These are phyloP conservation scores for Hormiphora californensis DNA, from an alignment of 37 sponge, comb jelly and placozoan species.

Conservation along the genomic window DNA sequence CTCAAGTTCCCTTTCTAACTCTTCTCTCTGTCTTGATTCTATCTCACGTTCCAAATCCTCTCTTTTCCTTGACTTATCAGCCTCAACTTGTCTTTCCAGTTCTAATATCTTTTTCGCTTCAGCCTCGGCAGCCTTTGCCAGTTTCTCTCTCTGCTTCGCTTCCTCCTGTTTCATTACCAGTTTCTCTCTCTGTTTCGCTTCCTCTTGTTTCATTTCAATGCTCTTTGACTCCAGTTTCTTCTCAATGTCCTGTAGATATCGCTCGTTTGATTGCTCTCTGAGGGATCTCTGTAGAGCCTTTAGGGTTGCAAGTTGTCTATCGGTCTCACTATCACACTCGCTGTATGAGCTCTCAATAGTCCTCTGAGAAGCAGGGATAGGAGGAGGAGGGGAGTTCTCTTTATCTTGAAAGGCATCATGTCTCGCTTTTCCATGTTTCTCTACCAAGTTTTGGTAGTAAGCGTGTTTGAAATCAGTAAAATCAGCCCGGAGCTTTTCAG, in stretches of 20 bases:
- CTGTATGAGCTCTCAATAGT: neutral
- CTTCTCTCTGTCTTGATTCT: too few species aligned
- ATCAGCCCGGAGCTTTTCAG: slow-evolving; percentile 18
- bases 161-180: too few species aligned
- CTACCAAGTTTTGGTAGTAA: neutral
- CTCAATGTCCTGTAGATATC: slow-evolving; percentile 1
- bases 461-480: slow-evolving; percentile 49
- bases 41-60: too few species aligned
- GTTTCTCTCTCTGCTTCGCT: too few species aligned
- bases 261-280: slow-evolving; percentile 19
- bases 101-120: neutral
- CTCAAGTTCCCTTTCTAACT: too few species aligned
- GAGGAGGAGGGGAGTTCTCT: too few species aligned
- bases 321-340: slow-evolving; percentile 47
- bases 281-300: slow-evolving; percentile 15
- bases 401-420: too few species aligned
- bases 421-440: neutral
- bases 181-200: too few species aligned
- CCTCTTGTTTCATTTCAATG: too few species aligned
- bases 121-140: neutral
- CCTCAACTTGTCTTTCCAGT: too few species aligned
- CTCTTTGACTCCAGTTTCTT: slow-evolving; percentile 26
- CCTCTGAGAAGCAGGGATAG: neutral
- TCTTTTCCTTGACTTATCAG: too few species aligned
- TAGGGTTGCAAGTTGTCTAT: slow-evolving; percentile 49